Conservation (phyloP, 2,797 vertebrate species). For the Hippoglossus hippoglossus region DNA sequence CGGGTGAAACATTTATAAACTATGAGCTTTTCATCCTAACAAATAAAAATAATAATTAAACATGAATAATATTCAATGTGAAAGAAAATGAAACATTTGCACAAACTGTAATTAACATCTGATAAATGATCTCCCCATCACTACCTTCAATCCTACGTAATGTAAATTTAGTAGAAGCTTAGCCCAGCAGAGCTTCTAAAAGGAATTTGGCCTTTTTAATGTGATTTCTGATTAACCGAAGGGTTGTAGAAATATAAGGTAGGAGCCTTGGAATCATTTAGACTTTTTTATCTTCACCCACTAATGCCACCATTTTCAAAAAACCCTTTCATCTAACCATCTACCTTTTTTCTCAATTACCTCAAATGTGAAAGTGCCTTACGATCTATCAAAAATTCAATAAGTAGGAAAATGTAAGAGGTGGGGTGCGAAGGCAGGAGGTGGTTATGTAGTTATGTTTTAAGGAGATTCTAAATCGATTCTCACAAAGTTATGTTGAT, state of each 20-base stretch:
- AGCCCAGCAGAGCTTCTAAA: background rate
- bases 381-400: no score
- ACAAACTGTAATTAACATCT: no score
- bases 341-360: constrained; percentile 4
- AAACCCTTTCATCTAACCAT: constrained; percentile 2
- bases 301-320: constrained; percentile 4
- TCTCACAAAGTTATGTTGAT: no score
- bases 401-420: no score
- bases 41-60: background rate
- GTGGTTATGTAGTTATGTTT: no score
- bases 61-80: no score
- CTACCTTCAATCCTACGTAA: background rate
- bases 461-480: no score
- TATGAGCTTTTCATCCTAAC: background rate
- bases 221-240: background rate
- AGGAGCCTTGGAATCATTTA: constrained; percentile 20
- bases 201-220: background rate
- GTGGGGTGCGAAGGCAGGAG: no score
- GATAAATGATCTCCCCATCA: background rate
- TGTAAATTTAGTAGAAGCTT: background rate
- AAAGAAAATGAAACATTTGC: no score
- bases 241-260: background rate
- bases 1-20: background rate
- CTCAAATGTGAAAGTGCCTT: no score
- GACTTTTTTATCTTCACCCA: constrained; percentile 11